Conservation (phyloP, 2,888 invertebrate species). For the Taenaris catops region DNA sequence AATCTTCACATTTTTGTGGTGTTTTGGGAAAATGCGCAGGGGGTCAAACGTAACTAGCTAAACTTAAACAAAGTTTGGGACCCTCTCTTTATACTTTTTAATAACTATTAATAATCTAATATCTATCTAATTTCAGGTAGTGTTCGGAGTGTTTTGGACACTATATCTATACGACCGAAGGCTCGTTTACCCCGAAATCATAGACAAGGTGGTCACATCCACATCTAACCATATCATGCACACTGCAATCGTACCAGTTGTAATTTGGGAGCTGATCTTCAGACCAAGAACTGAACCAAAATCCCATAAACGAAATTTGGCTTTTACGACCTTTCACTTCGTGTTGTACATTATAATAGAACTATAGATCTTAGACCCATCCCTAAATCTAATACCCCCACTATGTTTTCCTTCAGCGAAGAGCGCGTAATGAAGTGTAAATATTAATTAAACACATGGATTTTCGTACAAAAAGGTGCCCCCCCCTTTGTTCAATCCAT, state of each 20-base stretch:
- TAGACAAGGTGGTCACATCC: constrained; percentile 39
- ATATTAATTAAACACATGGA: too few relatives aligned
- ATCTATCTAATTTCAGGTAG: constrained; percentile 50
- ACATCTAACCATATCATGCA: constrained; percentile 57
- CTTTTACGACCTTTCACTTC: constrained; percentile 37
- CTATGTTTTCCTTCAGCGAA: too few relatives aligned
- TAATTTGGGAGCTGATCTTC: constrained; percentile 45
- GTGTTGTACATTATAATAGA: constrained; percentile 46
- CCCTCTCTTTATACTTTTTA: too few relatives aligned
- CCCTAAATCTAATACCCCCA: too few relatives aligned
- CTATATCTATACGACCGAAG: constrained; percentile 44
- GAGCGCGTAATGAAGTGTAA: too few relatives aligned
- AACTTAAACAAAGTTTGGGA: too few relatives aligned
- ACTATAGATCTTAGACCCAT: constrained; percentile 42
- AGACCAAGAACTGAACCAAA: constrained; percentile 40
- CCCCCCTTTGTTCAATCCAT: too few relatives aligned
- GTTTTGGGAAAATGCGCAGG: too few relatives aligned
- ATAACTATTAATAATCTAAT: neutral
- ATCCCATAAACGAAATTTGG: constrained; percentile 41
- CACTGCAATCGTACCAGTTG: constrained; percentile 47
- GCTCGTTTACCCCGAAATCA: constrained; percentile 45
- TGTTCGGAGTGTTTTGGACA: constrained; percentile 51
- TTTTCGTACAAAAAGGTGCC: too few relatives aligned
- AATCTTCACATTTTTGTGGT: too few relatives aligned
- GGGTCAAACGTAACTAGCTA: too few relatives aligned